Conservation (phyloP, 2,888 invertebrate genomes). For the Diaperis boleti region DNA sequence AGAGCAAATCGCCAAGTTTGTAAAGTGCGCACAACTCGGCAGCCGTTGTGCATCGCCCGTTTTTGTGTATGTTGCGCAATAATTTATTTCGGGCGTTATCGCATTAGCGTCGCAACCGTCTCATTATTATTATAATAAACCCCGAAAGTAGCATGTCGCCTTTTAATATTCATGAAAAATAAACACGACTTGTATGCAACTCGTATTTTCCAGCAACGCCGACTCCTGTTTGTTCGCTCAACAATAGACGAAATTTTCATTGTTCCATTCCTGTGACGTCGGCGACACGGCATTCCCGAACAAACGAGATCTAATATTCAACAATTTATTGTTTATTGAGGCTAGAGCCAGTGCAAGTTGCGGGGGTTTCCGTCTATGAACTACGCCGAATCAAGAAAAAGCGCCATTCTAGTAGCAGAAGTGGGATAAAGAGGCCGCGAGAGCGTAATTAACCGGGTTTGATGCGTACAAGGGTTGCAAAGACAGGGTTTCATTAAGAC, state of each 20-base stretch:
- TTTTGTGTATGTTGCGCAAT: too few relatives aligned
- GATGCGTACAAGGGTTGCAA: slow-evolving; percentile 14
- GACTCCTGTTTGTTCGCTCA: slow-evolving; percentile 21
- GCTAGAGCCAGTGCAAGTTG: too few relatives aligned
- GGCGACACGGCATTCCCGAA: slow-evolving; percentile 32
- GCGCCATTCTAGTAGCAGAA: too few relatives aligned
- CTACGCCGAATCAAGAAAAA: too few relatives aligned
- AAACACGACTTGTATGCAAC: slow-evolving; percentile 28
- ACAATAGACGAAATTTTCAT: slow-evolving; percentile 33
- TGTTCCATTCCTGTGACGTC: slow-evolving; percentile 21
- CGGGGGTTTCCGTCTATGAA: too few relatives aligned
- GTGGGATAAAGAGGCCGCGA: too few relatives aligned
- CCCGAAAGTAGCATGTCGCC: slow-evolving; percentile 29
- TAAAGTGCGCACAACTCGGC: too few relatives aligned
- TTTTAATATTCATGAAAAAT: slow-evolving; percentile 36
- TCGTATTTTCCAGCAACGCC: slow-evolving; percentile 20
- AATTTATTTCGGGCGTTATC: slow-evolving; percentile 1
- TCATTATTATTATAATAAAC: slow-evolving; percentile 23
- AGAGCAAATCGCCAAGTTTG: too few relatives aligned
- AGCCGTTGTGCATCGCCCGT: too few relatives aligned
- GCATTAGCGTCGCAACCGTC: slow-evolving; percentile 18
- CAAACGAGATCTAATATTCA: slow-evolving; percentile 35
- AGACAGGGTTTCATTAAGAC: slow-evolving; percentile 37
- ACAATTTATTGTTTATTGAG: slow-evolving; percentile 32
- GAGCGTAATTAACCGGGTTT: neutral